These are phyloP conservation scores for Dermochelys coriacea DNA, from an alignment of 2,797 vertebrate species.

Conservation along the genomic window DNA sequence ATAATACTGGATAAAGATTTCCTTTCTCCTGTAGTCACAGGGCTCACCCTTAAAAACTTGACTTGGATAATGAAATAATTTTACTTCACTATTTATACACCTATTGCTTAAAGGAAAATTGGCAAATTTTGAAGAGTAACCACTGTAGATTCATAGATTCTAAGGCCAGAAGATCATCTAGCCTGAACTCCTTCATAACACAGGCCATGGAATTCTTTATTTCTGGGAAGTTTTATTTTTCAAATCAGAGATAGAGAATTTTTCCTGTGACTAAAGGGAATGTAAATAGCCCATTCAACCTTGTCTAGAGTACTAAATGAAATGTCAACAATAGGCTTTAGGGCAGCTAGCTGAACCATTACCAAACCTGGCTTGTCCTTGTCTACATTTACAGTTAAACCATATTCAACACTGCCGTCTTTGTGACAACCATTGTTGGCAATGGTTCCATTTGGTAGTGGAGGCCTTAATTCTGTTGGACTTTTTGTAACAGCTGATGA, in stretches of 20 bases:
- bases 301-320: neutral
- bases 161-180: too few relatives aligned
- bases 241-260: too few relatives aligned
- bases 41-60: neutral
- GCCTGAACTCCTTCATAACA: too few relatives aligned
- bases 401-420: neutral
- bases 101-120: neutral
- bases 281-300: neutral
- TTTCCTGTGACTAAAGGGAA: neutral
- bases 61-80: neutral
- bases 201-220: too few relatives aligned
- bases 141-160: neutral
- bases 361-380: accelerated
- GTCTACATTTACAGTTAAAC: neutral
- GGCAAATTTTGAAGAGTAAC: neutral
- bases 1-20: neutral
- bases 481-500: neutral
- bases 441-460: too few relatives aligned
- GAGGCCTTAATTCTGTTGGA: neutral
- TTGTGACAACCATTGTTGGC: neutral
- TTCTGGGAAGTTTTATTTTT: too few relatives aligned
- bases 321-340: neutral
- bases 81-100: neutral
- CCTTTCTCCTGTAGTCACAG: neutral
- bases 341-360: neutral